Percentiles rank a stretch among this genome's conserved stretches.
Evolutionary conservation across 53 echinoderm and acorn worm species (phyloP).

Genomic region (Echinometra lucunter): DNA sequence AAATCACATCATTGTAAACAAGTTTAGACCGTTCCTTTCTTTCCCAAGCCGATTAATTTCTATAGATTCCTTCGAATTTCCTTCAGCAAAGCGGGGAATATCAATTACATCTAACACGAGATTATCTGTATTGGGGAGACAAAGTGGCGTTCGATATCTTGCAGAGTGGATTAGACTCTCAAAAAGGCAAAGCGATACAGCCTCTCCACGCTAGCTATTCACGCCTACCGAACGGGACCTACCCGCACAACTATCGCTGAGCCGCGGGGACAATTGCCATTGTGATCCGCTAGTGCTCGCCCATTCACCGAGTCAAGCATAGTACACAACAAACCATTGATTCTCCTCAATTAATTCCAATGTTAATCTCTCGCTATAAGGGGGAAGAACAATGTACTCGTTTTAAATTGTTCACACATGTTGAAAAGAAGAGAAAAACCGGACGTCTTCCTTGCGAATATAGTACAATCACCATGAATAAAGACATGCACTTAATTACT

Average conservation of each 20-base stretch:
- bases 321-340: conserved; percentile 26
- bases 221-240: neutral
- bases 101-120: conserved; percentile 71
- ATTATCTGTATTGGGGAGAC: conserved; percentile 44
- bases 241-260: conserved; percentile 37
- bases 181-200: neutral
- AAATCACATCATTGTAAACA: conserved; percentile 72
- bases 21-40: conserved; percentile 53
- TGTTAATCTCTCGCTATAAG: neutral
- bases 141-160: conserved; percentile 4
- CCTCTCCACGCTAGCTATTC: neutral
- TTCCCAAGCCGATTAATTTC: conserved; percentile 42
- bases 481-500: conserved; percentile 31
- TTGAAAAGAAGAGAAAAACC: neutral
- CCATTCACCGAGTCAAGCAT: neutral
- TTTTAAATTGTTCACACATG: conserved; percentile 33
- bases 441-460: conserved; percentile 26
- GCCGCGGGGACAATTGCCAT: conserved; percentile 26
- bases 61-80: conserved; percentile 36
- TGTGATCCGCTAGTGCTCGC: conserved; percentile 1
- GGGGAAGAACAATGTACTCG: conserved; percentile 18
- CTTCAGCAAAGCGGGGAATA: conserved; percentile 61
- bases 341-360: conserved; percentile 48
- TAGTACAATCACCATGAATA: conserved; percentile 3
- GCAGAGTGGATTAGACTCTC: conserved; percentile 19